Evolutionary conservation across 2,797 vertebrate species (phyloP), one percentile per base, ranked within the genome.

Genomic region (Anguilla anguilla): DNA sequence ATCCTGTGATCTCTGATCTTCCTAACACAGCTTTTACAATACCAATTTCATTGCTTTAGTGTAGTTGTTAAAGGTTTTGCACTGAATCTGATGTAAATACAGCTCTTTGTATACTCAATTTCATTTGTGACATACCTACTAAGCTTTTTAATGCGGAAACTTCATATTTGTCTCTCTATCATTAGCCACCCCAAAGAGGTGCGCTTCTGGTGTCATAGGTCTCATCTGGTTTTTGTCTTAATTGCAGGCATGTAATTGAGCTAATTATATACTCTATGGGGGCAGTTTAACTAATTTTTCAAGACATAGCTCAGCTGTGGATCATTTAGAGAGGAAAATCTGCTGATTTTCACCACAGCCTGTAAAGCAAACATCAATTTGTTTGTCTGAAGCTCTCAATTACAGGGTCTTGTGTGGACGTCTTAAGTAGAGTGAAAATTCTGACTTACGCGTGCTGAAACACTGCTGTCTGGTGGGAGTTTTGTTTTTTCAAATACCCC

Each of bases 321-420:
- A 89, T 89, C 84, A 86, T 79, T 88, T 59, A 90, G 69, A 67
- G 53, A 39, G 46, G n/a, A 43, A 72, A 74, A 69, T 85, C 86
- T 57, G 69, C 11, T 53, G 83, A 67, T 87, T 85, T 49, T 77
- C 88, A 84, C 84, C 61, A 87, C 84, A 53, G 88, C 28, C 88
- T 87, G 90, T 89, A 91, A 91, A 91, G 89, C 61, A 89, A 91
- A 87, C 87, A 87, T 88, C 49, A 64, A 74, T 86, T 61, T 88
- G 86, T 91, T 89, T 86, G 57, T 9, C 19, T n/a, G 17, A 49
- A 25, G 22, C 19, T 82, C 22, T 49, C 79, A 82, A 88, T 90
- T 74, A n/a, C 57, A n/a, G 84, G 85, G 55, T 87, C 72, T 49
- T 86, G 79, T 59, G 85, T 72, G 5, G 89, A 83, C 85, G 35